Evolutionary conservation across 1,140 invertebrate species (phyloP), one percentile per base, ranked within the genome.

Genomic region (Pemphigus obesinymphae): DNA sequence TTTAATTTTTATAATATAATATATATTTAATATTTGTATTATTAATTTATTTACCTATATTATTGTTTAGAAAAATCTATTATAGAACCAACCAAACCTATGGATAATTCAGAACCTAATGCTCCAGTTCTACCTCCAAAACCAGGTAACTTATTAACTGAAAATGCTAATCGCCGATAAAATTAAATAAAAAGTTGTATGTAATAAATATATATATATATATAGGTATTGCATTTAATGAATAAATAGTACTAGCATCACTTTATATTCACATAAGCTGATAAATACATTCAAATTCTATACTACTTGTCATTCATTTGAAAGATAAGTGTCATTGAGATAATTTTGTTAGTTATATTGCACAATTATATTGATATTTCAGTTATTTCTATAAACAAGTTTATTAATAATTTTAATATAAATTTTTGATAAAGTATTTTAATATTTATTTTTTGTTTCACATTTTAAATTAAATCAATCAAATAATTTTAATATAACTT

Each of bases 121-220:
- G 86, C 84, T 68, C 90, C 90, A 45, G 87, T 87, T 73, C 85
- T 91, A 82, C 91, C 91, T 82, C 90, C 91, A 11, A 92, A 92
- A 87, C 90, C 91, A 66, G 87, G 90, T 90, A 84, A 45, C 43
- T 45, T 45, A 45, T 45, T 7, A 45, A 45, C 13, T 45, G 1
- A 45, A 45, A 45, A 45, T 11, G 4, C 13, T 11, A 45, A 45
- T 45, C 8, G 8, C 13, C 1, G 13, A 45, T 45, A 11, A 45
- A 45, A 7, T 13, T 45, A 11, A n/a, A n/a, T n/a, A n/a, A n/a
- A n/a, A n/a, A n/a, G n/a, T n/a, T n/a, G n/a, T n/a, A n/a, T n/a
- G n/a, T n/a, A n/a, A n/a, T n/a, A n/a, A 20, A n/a, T 8, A 63
- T 70, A 70, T 2, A 15, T 6, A 31, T 26, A 3, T 68, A 40